These are phyloP conservation scores for Calcarius lapponicus DNA, from an alignment of 2,797 vertebrate species.

Conservation along the genomic window DNA sequence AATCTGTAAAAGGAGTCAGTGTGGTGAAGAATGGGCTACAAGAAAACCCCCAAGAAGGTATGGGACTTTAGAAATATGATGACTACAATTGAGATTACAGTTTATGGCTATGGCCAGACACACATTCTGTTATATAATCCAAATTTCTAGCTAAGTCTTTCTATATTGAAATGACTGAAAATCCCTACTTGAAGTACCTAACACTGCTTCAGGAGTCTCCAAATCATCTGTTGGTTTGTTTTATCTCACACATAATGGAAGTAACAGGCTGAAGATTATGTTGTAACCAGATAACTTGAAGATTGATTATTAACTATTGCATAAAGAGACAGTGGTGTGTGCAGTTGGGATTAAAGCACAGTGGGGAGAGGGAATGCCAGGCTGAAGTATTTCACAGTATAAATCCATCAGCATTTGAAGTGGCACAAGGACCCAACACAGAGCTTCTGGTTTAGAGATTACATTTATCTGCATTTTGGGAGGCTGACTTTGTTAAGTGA, in stretches of 20 bases:
- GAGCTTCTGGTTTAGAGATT: not conserved
- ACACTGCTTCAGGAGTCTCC: not conserved
- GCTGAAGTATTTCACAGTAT: not conserved
- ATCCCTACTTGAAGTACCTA: not conserved
- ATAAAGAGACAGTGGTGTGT: not conserved
- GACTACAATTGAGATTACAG: too few relatives aligned
- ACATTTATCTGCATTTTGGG: not conserved
- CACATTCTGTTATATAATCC: not conserved
- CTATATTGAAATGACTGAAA: not conserved
- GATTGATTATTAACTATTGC: constrained; percentile 9
- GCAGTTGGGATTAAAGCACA: not conserved
- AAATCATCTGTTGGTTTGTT: not conserved
- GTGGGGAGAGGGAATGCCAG: not conserved
- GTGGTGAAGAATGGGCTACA: too few relatives aligned
- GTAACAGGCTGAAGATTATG: not conserved
- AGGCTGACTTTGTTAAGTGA: not conserved
- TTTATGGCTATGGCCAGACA: too few relatives aligned
- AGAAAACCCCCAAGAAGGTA: too few relatives aligned
- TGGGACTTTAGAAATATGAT: too few relatives aligned
- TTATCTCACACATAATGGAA: not conserved
- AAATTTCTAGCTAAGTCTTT: not conserved
- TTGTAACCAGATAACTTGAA: constrained; percentile 1
- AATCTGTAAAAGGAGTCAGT: too few relatives aligned
- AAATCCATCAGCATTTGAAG: not conserved
- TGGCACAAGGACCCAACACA: not conserved